Conservation (phyloP, 2,797 vertebrate species). For the Macropodus opercularis region DNA sequence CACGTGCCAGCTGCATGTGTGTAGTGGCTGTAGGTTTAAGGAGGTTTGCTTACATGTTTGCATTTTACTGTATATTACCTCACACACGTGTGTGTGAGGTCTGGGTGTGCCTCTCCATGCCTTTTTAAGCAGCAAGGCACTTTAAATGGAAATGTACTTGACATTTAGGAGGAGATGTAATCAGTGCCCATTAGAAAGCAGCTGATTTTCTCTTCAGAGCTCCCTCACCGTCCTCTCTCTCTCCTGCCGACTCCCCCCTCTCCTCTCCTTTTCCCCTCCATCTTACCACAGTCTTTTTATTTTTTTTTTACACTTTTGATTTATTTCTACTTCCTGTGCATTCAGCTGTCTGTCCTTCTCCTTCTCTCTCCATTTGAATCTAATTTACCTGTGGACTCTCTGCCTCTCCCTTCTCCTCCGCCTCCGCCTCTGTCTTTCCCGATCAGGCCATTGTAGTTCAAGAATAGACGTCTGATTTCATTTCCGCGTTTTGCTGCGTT, state of each 20-base stretch:
- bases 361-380: slow-evolving; percentile 56
- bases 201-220: slow-evolving; percentile 82
- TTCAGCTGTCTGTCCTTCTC: slow-evolving; percentile 43
- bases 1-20: not conserved
- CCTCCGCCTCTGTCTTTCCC: slow-evolving; percentile 74
- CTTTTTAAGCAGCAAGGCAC: slow-evolving; percentile 88
- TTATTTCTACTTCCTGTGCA: slow-evolving; percentile 59
- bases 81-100: slow-evolving; percentile 34
- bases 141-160: slow-evolving; percentile 97
- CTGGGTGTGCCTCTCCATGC: slow-evolving; percentile 81
- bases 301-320: slow-evolving; percentile 65
- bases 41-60: slow-evolving; percentile 20
- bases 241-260: slow-evolving; percentile 18
- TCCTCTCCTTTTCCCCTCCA: slow-evolving; percentile 20
- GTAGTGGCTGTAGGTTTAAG: slow-evolving; percentile 4
- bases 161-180: slow-evolving; percentile 92
- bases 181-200: slow-evolving; percentile 91
- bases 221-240: slow-evolving; percentile 39
- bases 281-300: slow-evolving; percentile 51
- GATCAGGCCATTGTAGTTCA: slow-evolving; percentile 68
- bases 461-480: slow-evolving; percentile 74
- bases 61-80: slow-evolving; percentile 32
- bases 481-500: slow-evolving; percentile 63
- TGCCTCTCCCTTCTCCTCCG: slow-evolving; percentile 12
- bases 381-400: slow-evolving; percentile 64